phyloP scores from a whole-genome alignment of 2,888 invertebrate genomes.

The Hofmannophila pseudospretella region DNA sequence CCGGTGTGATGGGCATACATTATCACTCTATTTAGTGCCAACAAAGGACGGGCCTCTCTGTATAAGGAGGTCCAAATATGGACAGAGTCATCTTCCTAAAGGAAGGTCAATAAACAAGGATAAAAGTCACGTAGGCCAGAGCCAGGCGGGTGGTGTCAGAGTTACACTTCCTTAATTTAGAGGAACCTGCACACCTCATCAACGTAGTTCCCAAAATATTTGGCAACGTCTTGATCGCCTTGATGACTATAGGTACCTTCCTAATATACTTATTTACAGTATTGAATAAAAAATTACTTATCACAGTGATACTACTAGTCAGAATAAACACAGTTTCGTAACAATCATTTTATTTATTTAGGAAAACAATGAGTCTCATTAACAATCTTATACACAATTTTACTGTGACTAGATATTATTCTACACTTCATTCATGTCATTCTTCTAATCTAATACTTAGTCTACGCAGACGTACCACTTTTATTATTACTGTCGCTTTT shows the following conservation, averaged over 20 bases:
- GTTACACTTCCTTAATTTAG: constrained; percentile 1
- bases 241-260: too few relatives aligned
- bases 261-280: too few relatives aligned
- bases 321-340: too few relatives aligned
- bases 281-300: too few relatives aligned
- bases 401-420: background rate
- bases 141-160: constrained; percentile 1
- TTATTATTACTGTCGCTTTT: background rate
- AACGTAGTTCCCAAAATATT: too few relatives aligned
- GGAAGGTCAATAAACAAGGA: constrained; percentile 33
- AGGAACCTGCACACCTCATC: too few relatives aligned
- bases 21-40: constrained; percentile 21
- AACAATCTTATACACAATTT: too few relatives aligned
- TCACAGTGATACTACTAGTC: too few relatives aligned
- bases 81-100: constrained; percentile 31
- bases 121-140: constrained; percentile 31
- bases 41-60: constrained; percentile 27
- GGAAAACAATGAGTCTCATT: too few relatives aligned
- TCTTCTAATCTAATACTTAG: background rate
- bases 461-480: background rate
- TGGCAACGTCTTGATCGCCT: too few relatives aligned
- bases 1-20: constrained; percentile 30
- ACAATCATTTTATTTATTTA: too few relatives aligned
- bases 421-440: background rate
- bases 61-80: constrained; percentile 26